A percentile compares a stretch with the other conserved stretches of the same genome.
These are phyloP conservation scores for Fragum sueziense DNA, from an alignment of 2,888 invertebrate genomes.

Conservation along the genomic window DNA sequence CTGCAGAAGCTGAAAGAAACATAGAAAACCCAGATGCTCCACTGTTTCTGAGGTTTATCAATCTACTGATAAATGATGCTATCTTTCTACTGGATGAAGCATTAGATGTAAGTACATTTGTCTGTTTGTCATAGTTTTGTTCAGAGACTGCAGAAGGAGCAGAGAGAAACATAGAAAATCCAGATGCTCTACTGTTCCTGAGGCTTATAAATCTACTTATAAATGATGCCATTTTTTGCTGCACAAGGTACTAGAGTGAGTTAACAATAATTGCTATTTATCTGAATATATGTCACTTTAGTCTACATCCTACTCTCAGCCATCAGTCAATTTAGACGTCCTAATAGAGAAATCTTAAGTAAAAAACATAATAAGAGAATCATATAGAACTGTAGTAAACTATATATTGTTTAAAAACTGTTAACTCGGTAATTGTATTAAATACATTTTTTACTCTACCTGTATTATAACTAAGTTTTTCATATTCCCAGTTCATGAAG, in stretches of 20 bases:
- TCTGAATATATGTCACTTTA: too few species aligned
- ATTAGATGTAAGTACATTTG: conserved; percentile 77
- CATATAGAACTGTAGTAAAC: too few species aligned
- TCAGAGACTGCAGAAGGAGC: conserved; percentile 91
- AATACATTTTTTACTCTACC: too few species aligned
- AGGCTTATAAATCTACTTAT: conserved; percentile 98
- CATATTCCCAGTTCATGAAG: conserved; percentile 87
- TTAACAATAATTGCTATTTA: too few species aligned
- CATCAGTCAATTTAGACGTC: too few species aligned
- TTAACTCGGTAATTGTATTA: too few species aligned
- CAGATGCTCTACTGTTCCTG: conserved; percentile 94
- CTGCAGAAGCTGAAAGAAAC: conserved; percentile 90
- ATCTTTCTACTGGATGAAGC: conserved; percentile 98
- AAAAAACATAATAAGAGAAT: too few species aligned
- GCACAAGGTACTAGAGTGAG: conserved; percentile 91
- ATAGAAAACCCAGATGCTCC: conserved; percentile 96
- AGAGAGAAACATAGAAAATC: conserved; percentile 93
- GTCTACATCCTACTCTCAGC: too few species aligned
- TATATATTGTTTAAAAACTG: too few species aligned
- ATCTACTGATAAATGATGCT: conserved; percentile 98
- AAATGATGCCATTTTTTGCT: conserved; percentile 99
- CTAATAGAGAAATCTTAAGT: too few species aligned
- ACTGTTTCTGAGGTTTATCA: conserved; percentile 95
- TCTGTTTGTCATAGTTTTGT: too few species aligned
- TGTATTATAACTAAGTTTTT: too few species aligned